Base-by-base conservation (phyloP, 2,797 vertebrate genomes). In the Neoniphon sammara region DNA sequence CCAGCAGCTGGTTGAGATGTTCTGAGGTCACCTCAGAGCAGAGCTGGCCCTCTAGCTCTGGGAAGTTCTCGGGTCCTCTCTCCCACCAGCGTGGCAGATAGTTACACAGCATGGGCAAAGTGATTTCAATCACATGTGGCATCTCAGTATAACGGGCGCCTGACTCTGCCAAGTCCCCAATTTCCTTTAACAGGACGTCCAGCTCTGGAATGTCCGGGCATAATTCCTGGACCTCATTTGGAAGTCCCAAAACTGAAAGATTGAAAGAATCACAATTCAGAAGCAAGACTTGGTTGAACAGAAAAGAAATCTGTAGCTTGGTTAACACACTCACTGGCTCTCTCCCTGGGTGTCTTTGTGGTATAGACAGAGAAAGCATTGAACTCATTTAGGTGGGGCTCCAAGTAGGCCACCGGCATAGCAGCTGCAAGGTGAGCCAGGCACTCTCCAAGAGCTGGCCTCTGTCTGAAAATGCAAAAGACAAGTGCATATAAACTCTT, bases 51-150 rank as follows among this genome's bases (percentile, higher is more conserved):
- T 96, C 94, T 46, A 95, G 88, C 0, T 96, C 95, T 0, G 95
- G 91, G 14, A 88, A 82, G 50, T 92, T 94, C 81, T 99, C 97
- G 0, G 81, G 60, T 7, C 97, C 97, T 0, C 94, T 91, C 75
- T 98, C 97, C 97, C 97, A 98, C 97, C 97, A 98, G 46, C 97
- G 96, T 1, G 96, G 97, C 73, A 99, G 86, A 85, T 98, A 99
- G 82, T 97, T 98, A 78, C 97, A 99, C 57, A 99, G 91, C 97
- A 99, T 98, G 57, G 97, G 97, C 30, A 99, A 87, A 0, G 97
- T 97, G 62, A 98, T 95, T 91, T 99, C 97, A 5, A 99, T 98
- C 63, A 99, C 96, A 2, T 98, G 97, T 0, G 97, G 97, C 97
- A 99, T 99, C 91, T 98, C 97, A 0, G 97, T 98, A 83, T 99